These are phyloP conservation scores for Lampris megalopsis DNA, from an alignment of 2,113 vertebrate genomes.

Conservation along the genomic window DNA sequence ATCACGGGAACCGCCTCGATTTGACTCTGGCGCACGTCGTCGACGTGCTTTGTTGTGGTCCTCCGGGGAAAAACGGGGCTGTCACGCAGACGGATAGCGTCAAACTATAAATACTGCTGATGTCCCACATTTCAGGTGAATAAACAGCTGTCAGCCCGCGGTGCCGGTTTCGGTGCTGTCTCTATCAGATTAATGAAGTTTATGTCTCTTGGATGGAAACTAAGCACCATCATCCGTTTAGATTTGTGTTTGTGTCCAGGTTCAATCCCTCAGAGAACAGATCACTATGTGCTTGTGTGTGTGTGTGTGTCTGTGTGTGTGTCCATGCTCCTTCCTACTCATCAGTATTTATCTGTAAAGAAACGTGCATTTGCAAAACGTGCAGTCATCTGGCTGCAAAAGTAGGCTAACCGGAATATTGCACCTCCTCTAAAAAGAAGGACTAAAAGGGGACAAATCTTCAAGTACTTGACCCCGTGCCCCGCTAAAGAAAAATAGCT, in stretches of 20 bases:
- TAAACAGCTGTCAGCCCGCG: slow-evolving; percentile 60
- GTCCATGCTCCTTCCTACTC: background rate
- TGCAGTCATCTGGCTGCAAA: slow-evolving; percentile 64
- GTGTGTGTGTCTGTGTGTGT: slow-evolving; percentile 26
- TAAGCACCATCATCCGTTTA: slow-evolving; percentile 47
- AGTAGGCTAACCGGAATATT: slow-evolving; percentile 72
- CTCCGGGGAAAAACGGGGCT: slow-evolving; percentile 50
- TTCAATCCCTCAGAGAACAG: slow-evolving; percentile 34
- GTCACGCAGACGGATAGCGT: slow-evolving; percentile 59
- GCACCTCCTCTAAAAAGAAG: slow-evolving; percentile 54
- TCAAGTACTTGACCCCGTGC: slow-evolving; percentile 71
- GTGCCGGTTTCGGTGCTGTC: slow-evolving; percentile 36
- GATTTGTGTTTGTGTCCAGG: slow-evolving; percentile 48
- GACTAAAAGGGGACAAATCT: slow-evolving; percentile 67
- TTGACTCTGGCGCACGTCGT: slow-evolving; percentile 35
- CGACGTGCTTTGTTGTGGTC: slow-evolving; percentile 34
- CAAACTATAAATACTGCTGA: slow-evolving; percentile 69
- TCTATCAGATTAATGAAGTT: slow-evolving; percentile 68
- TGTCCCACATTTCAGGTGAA: slow-evolving; percentile 69
- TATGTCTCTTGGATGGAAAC: slow-evolving; percentile 55
- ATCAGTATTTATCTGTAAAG: slow-evolving; percentile 69
- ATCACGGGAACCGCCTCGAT: slow-evolving; percentile 24
- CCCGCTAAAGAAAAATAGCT: slow-evolving; percentile 67
- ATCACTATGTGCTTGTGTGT: slow-evolving; percentile 13
- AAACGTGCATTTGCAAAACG: slow-evolving; percentile 64